phyloP scores from a whole-genome alignment of 2,797 vertebrate genomes.

The Phrynocephalus vlangalii region DNA sequence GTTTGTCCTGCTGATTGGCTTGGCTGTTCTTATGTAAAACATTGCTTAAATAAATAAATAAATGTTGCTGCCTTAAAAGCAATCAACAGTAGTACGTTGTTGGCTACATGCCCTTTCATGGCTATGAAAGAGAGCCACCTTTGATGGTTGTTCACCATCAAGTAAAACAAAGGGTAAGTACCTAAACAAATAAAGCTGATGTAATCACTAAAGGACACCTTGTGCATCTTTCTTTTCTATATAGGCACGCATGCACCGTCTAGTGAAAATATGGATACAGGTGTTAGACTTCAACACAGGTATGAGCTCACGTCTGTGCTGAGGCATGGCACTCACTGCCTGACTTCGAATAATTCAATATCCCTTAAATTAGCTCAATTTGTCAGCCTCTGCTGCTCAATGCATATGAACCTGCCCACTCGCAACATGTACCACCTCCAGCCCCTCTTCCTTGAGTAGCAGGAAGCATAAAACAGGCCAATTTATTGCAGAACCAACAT shows the following conservation, averaged over 20 bases:
- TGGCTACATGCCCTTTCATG: not conserved
- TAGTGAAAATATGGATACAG: not conserved
- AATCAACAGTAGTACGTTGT: not conserved
- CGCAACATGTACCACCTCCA: too few species aligned
- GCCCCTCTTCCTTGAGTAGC: too few species aligned
- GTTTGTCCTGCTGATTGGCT: not conserved
- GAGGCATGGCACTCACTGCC: not conserved
- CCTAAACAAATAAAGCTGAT: not conserved
- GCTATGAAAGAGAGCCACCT: not conserved
- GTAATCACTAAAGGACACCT: not conserved
- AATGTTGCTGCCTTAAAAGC: not conserved
- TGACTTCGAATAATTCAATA: not conserved
- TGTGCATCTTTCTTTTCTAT: not conserved
- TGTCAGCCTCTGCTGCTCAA: not conserved
- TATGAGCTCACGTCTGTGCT: not conserved
- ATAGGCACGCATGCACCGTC: too few species aligned
- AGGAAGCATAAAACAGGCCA: too few species aligned
- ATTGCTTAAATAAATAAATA: not conserved
- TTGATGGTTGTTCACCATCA: too few species aligned
- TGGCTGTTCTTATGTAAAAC: not conserved
- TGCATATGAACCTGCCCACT: too few species aligned
- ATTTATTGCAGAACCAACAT: too few species aligned
- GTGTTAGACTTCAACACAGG: not conserved
- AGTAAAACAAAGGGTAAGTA: not conserved
- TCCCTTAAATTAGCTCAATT: not conserved